Percentiles rank a stretch among this genome's conserved stretches.
Evolutionary conservation across 2,797 vertebrate genomes (phyloP).

Genomic region (Premnoplex brunnescens): DNA sequence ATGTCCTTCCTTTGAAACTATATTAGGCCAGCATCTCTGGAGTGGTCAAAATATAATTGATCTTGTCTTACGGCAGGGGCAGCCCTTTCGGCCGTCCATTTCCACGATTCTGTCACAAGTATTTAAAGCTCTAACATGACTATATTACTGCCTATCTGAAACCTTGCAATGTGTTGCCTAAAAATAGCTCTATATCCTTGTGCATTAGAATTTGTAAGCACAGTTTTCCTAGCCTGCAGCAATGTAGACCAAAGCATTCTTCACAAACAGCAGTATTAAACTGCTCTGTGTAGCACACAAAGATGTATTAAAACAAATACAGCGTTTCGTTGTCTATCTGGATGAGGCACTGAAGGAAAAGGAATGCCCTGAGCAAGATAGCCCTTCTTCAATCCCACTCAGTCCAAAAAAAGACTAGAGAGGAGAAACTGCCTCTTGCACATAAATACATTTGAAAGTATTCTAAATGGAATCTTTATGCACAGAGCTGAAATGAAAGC

Average conservation of each 20-base stretch:
- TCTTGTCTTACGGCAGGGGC: background rate
- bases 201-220: constrained; percentile 39
- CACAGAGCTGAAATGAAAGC: constrained; percentile 17
- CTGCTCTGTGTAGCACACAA: background rate
- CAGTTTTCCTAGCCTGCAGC: constrained; percentile 37
- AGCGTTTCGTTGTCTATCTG: background rate
- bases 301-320: constrained; percentile 52
- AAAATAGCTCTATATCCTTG: constrained; percentile 22
- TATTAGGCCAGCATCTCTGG: background rate
- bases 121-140: background rate
- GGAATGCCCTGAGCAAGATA: constrained; percentile 22
- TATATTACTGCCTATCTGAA: background rate
- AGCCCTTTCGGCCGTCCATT: background rate
- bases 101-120: background rate
- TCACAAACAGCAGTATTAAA: constrained; percentile 5
- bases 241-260: constrained; percentile 22
- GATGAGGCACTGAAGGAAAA: background rate
- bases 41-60: background rate
- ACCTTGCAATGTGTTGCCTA: background rate
- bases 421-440: constrained; percentile 32
- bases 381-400: constrained; percentile 1
- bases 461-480: constrained; percentile 53
- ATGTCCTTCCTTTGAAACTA: background rate
- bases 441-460: constrained; percentile 10
- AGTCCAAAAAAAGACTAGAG: background rate